phyloP scores from a whole-genome alignment of 2,888 invertebrate species.

The Melolontha melolontha region DNA sequence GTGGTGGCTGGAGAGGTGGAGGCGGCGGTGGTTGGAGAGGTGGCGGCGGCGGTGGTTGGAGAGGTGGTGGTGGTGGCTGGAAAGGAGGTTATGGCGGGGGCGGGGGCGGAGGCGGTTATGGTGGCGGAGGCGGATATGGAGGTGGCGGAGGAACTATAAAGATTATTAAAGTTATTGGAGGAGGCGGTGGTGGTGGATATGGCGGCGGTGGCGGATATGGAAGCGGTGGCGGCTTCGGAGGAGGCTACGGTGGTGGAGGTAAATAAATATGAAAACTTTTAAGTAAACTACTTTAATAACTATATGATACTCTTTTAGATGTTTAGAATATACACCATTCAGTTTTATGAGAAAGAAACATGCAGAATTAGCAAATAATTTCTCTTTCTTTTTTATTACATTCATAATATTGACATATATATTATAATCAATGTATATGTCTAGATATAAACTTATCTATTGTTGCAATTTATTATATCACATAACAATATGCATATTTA shows the following conservation, averaged over 20 bases:
- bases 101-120: conserved; percentile 20
- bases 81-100: conserved; percentile 12
- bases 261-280: conserved; percentile 1
- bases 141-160: conserved; percentile 4
- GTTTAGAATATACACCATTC: too few species aligned
- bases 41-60: conserved; percentile 19
- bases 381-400: too few species aligned
- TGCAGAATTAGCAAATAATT: too few species aligned
- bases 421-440: too few species aligned
- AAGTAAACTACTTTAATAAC: too few species aligned
- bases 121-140: conserved; percentile 20
- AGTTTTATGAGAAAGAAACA: too few species aligned
- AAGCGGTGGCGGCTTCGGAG: background rate
- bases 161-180: background rate
- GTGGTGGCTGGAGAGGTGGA: background rate
- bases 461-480: too few species aligned
- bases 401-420: too few species aligned
- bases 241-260: conserved; percentile 18
- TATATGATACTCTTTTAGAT: too few species aligned
- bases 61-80: conserved; percentile 16
- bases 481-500: too few species aligned
- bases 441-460: too few species aligned
- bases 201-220: conserved; percentile 8
- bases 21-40: conserved; percentile 25
- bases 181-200: conserved; percentile 13